Evolutionary conservation across 2,888 invertebrate genomes (phyloP).

Genomic region (Agrotis puta): DNA sequence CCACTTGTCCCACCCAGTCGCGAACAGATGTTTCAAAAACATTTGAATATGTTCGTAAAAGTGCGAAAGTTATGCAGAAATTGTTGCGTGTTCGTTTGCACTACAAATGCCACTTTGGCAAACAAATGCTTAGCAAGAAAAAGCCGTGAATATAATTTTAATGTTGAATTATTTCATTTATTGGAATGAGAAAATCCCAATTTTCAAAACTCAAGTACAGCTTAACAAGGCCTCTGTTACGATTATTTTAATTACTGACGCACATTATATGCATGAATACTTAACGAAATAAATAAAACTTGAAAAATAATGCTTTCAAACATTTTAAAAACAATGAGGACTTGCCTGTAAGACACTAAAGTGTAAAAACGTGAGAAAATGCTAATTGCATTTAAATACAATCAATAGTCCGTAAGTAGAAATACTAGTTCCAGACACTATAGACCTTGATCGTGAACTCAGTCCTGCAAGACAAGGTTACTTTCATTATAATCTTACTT

Average conservation of each 20-base stretch:
- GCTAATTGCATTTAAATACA: conserved; percentile 39
- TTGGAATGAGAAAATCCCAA: background rate
- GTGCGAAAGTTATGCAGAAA: conserved; percentile 44
- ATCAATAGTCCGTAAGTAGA: conserved; percentile 28
- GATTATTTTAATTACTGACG: too few species aligned
- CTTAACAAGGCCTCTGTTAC: background rate
- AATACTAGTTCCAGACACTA: conserved; percentile 59
- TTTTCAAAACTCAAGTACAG: background rate
- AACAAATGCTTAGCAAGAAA: conserved; percentile 26
- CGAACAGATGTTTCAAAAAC: conserved; percentile 37
- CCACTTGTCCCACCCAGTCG: conserved; percentile 1
- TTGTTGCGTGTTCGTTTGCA: conserved; percentile 27
- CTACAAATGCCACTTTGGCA: conserved; percentile 53
- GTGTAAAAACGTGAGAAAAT: conserved; percentile 27
- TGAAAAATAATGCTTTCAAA: background rate
- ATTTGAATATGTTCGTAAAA: conserved; percentile 31
- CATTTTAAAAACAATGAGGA: background rate
- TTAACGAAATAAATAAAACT: background rate
- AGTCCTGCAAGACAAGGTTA: conserved; percentile 40
- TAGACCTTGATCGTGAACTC: conserved; percentile 65
- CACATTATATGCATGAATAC: background rate
- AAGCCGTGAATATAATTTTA: background rate
- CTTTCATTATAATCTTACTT: conserved; percentile 20
- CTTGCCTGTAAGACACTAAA: background rate
- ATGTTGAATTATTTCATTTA: background rate